Base-by-base conservation (phyloP, 2,113 vertebrate genomes). In the Pavo muticus region DNA sequence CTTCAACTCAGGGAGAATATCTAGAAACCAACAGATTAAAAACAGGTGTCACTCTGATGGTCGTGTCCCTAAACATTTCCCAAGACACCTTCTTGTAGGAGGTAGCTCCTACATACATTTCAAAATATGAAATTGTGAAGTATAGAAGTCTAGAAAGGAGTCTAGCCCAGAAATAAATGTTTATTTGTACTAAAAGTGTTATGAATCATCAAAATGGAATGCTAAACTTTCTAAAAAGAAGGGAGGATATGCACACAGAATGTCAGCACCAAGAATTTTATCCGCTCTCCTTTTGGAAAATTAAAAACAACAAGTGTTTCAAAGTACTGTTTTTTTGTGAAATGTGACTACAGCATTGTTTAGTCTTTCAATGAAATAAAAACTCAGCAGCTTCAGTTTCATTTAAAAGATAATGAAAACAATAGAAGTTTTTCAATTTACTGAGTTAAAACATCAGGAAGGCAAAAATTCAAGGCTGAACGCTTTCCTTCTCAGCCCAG, bases 391-490 rank as follows among this genome's bases (percentile, higher is more conserved):
- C 10, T 74, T 23, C 35, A 11, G 3, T 85, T 83, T 79, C 12
- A 39, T 83, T 47, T 80, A 40, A 74, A 94, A 90, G 13, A 91
- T 64, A 60, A 63, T 18, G 79, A 85, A 91, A 91, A 30, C 30
- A 50, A 39, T 59, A 63, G 5, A 84, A 73, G 20, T 25, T 80
- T 80, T 88, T 88, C 50, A 35, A 30, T 87, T 80, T 90, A 64
- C 39, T 70, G 20, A 52, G 11, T 67, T 79, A 77, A 91, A 87
- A 88, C 67, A 7, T 50, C 63, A 67, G 37, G 19, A 84, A 79
- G 24, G 24, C 5, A 91, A 39, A 78, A 78, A 40, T 65, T 24
- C 30, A 42, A 52, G 76, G 61, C 35, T 39, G 39, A 93, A 73
- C 3, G 5, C 32, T 68, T 24, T 73, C 40, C 37, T 78, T 16